A percentile compares a stretch with the other conserved stretches of the same genome.
phyloP scores from a whole-genome alignment of 23 tunicate species.

The Styela plicata region DNA sequence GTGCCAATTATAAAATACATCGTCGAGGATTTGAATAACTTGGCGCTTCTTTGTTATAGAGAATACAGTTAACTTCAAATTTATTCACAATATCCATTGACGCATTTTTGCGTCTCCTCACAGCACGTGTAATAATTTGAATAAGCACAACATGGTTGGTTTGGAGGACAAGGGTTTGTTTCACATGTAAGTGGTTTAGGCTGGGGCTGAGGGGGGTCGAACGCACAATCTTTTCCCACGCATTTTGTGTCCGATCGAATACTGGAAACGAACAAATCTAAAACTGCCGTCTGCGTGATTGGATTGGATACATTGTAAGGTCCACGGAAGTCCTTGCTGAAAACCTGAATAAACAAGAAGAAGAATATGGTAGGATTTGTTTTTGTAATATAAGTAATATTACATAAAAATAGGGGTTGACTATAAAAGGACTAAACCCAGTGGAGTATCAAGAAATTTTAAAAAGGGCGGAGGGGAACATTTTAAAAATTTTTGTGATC shows the following conservation, averaged over 20 bases:
- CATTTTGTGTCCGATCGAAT: constrained; percentile 36
- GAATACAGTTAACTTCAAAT: no score
- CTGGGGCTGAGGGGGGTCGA: constrained; percentile 71
- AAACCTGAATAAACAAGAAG: constrained; percentile 66
- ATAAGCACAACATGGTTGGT: constrained; percentile 81
- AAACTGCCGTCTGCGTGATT: constrained; percentile 65
- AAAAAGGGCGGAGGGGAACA: no score
- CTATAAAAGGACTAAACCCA: no score
- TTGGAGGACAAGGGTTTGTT: constrained; percentile 80
- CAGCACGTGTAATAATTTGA: constrained; percentile 77
- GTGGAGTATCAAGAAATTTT: no score
- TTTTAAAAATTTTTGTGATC: no score
- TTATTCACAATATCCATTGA: constrained; percentile 57
- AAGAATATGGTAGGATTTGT: no score
- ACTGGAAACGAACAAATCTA: constrained; percentile 67
- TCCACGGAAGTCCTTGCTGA: constrained; percentile 50
- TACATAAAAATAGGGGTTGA: no score
- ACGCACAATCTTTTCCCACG: constrained; percentile 41
- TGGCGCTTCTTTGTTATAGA: no score
- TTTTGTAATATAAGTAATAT: no score
- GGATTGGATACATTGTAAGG: constrained; percentile 76
- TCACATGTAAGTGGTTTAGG: constrained; percentile 77
- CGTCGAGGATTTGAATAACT: no score
- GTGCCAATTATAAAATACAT: no score
- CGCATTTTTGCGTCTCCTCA: constrained; percentile 76